These are phyloP conservation scores for Hypothenemus hampei DNA, from an alignment of 1,140 invertebrate genomes.

Conservation along the genomic window DNA sequence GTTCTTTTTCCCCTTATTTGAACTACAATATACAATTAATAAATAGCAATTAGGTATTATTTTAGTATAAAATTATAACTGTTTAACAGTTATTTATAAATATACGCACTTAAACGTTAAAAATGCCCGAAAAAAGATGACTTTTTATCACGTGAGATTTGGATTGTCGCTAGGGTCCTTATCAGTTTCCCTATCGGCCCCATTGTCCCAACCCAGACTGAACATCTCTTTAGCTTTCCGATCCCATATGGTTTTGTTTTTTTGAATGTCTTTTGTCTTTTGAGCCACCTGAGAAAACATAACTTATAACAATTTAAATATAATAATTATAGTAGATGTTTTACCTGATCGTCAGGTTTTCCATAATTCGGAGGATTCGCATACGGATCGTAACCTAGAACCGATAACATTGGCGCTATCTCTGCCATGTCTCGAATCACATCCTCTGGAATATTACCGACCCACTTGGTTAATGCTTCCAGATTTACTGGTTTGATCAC, in stretches of 20 bases:
- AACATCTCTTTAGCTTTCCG: constrained; percentile 53
- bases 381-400: constrained; percentile 90
- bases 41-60: neutral
- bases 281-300: constrained; percentile 63
- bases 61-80: neutral
- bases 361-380: constrained; percentile 93
- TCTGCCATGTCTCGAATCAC: constrained; percentile 86
- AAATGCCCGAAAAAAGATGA: constrained; percentile 10
- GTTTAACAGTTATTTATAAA: neutral
- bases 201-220: constrained; percentile 32
- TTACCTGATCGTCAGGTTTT: constrained; percentile 73
- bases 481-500: constrained; percentile 97
- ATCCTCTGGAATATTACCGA: constrained; percentile 85
- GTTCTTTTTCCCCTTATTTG: neutral
- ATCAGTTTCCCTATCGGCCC: constrained; percentile 36
- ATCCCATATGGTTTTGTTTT: constrained; percentile 53
- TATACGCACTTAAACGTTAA: constrained; percentile 6
- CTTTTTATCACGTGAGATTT: constrained; percentile 28
- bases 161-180: constrained; percentile 40
- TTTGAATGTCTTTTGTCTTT: constrained; percentile 62
- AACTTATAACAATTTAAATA: neutral
- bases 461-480: constrained; percentile 96
- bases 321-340: neutral
- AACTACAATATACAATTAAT: neutral
- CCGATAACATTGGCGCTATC: constrained; percentile 87